Evolutionary conservation across 2,888 invertebrate species (phyloP), one percentile per base, ranked within the genome.

Genomic region (Dicranocentrus wangi): DNA sequence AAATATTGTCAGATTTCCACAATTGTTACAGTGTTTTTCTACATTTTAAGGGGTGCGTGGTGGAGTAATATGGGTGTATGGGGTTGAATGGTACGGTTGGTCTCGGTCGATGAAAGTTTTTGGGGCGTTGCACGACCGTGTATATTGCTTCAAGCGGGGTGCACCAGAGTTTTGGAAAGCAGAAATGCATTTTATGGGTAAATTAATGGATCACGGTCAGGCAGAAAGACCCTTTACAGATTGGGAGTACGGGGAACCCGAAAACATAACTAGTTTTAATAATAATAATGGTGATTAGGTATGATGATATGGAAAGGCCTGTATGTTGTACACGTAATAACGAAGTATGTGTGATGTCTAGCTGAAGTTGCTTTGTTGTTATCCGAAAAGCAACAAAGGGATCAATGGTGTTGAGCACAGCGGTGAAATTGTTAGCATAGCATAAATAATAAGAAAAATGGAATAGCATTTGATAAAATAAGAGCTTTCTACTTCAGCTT

Each of bases 141-240:
- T 32, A 10, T 58, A 23, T 58, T 8, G 58, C 58, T 58, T 58
- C 23, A 3, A 58, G 58, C 23, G 58, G 15, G 25, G 15, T 47
- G 47, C 47, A 32, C 32, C 32, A 3, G 3, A 3, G 32, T 7
- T 10, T 3, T 32, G 3, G 32, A 32, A 32, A 32, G n/a, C 32
- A 32, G 32, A 32, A 32, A 32, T 32, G 32, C 32, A 32, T 32
- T 32, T 32, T 3, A 58, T 23, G 58, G 42, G 58, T 73, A 65
- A 73, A 73, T 73, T 73, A 73, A 73, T 73, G 73, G 73, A 73
- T 73, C 73, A 73, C 73, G 73, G 61, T 60, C 58, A 42, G 70
- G 53, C 68, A 28, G 28, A 53, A 42, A 70, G 70, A 21, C 70
- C 70, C 70, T 58, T 68, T 68, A 3, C 32, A 32, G 5, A 32